Evolutionary conservation across 2,113 vertebrate species (phyloP), one percentile per base, ranked within the genome.

Genomic region (Eurystomus gularis): DNA sequence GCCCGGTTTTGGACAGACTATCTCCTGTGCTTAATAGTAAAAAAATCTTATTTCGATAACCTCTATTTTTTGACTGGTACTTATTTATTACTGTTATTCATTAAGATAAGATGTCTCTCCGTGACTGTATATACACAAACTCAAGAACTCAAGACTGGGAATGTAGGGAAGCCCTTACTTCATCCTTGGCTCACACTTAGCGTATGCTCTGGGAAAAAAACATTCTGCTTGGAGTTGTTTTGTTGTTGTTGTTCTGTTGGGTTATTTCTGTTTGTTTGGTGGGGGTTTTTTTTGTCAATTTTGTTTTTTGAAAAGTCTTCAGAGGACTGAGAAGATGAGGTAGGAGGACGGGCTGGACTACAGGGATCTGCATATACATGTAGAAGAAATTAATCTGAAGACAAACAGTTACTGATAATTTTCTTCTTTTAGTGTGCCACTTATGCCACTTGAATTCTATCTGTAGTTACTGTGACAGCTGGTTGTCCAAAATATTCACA

Each of bases 401-500:
- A 29, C 18, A n/a, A 69, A 57, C 5, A 84, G 26, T 17, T 66
- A 26, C 37, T 46, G 83, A 17, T 40, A 80, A 68, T 17, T 48
- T 26, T 10, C 24, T 73, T 83, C 11, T 75, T 29, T 65, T 52
- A 40, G 4, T 78, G 14, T 24, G 37, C 13, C 13, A 5, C 28
- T 60, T 17, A 11, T 17, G 35, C 11, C 39, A 26, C 49, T 77
- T 48, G 42, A 68, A 17, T 55, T 94, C 80, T 80, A 5, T 18
- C 21, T 0, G 0, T 18, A 13, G 11, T 3, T 28, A 13, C n/a
- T 29, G 9, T 9, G 29, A 42, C 8, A 60, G 39, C 23, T 39
- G 29, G 46, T 29, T 25, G 16, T 57, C 72, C 40, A 73, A 83
- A 73, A 58, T 37, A 44, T 66, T 88, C 51, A 83, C 31, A 78